Percentiles rank a stretch among this genome's conserved stretches.
phyloP scores from a whole-genome alignment of 2,797 vertebrate genomes.

The Peromyscus attwateri region DNA sequence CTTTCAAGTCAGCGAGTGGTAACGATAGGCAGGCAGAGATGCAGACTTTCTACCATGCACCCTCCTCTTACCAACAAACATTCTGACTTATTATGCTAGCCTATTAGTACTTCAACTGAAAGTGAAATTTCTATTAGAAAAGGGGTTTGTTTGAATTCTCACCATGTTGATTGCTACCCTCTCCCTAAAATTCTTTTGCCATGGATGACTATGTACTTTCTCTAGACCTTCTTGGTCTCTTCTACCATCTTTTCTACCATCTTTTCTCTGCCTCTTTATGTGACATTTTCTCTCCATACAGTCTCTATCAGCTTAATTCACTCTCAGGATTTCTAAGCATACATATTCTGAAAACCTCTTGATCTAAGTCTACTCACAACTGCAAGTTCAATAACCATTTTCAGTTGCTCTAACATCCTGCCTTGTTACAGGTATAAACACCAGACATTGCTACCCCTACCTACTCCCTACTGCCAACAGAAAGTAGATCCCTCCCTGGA shows the following conservation, averaged over 20 bases:
- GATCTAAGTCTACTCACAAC: background rate
- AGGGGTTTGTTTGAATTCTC: background rate
- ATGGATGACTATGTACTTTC: background rate
- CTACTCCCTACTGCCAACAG: background rate
- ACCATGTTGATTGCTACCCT: background rate
- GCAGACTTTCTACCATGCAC: background rate
- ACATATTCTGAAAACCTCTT: background rate
- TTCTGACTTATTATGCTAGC: background rate
- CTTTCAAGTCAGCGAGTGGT: background rate
- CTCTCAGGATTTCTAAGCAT: background rate
- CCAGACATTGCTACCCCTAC: background rate
- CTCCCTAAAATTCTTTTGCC: background rate
- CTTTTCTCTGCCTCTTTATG: background rate
- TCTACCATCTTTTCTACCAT: slow-evolving; percentile 17
- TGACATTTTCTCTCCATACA: background rate
- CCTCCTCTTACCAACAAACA: background rate
- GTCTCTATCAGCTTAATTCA: background rate
- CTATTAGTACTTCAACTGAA: background rate
- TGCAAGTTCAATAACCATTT: background rate
- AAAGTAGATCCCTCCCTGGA: background rate
- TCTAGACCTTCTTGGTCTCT: background rate
- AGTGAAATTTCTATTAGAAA: background rate
- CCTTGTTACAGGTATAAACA: background rate
- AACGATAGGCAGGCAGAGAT: background rate
- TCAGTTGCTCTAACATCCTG: background rate